Evolutionary conservation across 2,888 invertebrate genomes (phyloP), one percentile per base, ranked within the genome.

Genomic region (Drosophila bunnanda): DNA sequence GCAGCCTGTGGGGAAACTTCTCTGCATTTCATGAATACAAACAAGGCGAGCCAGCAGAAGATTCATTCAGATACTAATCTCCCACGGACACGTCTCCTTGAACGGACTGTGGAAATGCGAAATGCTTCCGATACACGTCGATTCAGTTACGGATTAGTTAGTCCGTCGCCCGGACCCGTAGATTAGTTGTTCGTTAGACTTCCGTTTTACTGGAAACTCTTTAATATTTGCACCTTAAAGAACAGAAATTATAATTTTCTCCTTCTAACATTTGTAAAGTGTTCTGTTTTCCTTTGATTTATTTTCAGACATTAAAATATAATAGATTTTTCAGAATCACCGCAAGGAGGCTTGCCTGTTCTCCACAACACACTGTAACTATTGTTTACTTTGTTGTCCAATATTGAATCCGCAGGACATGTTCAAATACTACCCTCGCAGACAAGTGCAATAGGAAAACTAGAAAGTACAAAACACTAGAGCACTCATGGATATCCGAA

Each of bases 1-100:
- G 56, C 66, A 55, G 32, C 69, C 39, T 32, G 50, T 32, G 50
- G 70, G 44, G 38, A 32, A 70, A 71, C 44, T 70, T 71, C 25
- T 32, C 58, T 56, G 71, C 57, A 70, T 71, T 70, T 39, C 71
- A 39, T 70, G 66, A 56, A 71, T 57, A 71, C 58, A 56, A 56
- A 64, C 64, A 64, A 64, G 64, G 34, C 17, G 32, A 7, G 32
- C 12, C 15, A 34, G 38, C 38, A 32, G 38, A 46, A 66, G 66
- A 55, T 56, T 55, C 66, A 39, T 46, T 46, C 38, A 44, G 38
- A 25, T 46, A 46, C 30, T 70, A 66, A 46, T 66, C 64, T 61
- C 15, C 46, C 64, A 48, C 48, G 66, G 34, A 48, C 34, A 25
- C 36, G 43, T 62, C 64, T 38, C 65, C 65, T 62, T 64, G 38